Percentiles rank a stretch among this genome's conserved stretches.
Conservation (phyloP, 1,140 invertebrate genomes). For the Platyscapa corneri region DNA sequence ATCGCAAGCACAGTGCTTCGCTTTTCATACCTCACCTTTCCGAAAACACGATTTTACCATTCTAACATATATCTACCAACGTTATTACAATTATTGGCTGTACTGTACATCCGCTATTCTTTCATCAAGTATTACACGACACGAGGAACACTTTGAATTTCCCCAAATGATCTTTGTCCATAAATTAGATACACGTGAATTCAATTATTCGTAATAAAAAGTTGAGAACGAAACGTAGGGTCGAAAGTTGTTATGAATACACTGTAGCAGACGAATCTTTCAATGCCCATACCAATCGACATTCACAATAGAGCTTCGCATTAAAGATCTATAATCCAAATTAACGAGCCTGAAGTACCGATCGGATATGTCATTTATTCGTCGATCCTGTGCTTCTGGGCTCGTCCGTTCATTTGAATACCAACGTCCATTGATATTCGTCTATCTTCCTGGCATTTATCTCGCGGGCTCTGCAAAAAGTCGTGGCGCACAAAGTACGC, state of each 20-base stretch:
- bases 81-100: no score
- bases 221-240: no score
- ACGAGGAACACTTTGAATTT: no score
- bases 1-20: background rate
- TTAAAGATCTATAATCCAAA: slow-evolving; percentile 38
- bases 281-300: background rate
- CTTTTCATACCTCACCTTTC: background rate
- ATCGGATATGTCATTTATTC: slow-evolving; percentile 29
- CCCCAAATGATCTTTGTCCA: no score
- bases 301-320: background rate
- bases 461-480: background rate
- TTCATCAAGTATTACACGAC: no score
- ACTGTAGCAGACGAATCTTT: background rate
- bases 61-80: no score
- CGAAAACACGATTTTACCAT: background rate
- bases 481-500: no score
- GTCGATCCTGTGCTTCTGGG: background rate
- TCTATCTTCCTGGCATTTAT: background rate
- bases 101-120: background rate
- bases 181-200: no score
- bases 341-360: background rate
- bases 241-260: no score
- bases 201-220: no score
- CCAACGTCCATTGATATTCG: slow-evolving; percentile 23
- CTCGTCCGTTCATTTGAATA: background rate